Percentiles rank a stretch among this genome's conserved stretches.
These are phyloP conservation scores for Antheraea assamensis DNA, from an alignment of 2,888 invertebrate species.

Conservation along the genomic window DNA sequence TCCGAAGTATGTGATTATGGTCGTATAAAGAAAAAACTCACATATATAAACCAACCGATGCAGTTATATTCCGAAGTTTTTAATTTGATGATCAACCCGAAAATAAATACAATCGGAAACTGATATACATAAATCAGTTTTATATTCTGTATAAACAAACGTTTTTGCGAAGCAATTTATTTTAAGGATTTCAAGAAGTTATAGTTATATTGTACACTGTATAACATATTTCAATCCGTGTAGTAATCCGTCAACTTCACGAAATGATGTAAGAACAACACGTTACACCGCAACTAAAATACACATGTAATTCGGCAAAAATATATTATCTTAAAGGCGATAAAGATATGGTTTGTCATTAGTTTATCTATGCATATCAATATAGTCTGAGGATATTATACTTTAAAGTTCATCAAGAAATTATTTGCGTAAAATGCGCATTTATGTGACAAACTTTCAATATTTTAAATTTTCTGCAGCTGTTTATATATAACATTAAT, in stretches of 20 bases:
- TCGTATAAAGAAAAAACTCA: background rate
- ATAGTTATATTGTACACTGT: conserved; percentile 19
- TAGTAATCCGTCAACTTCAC: conserved; percentile 21
- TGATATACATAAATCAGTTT: conserved; percentile 17
- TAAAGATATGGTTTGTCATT: background rate
- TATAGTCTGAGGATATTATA: background rate
- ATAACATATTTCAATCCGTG: conserved; percentile 26
- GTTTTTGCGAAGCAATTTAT: conserved; percentile 10
- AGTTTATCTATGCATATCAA: background rate
- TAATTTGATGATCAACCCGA: background rate
- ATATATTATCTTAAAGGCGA: background rate
- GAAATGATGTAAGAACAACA: background rate
- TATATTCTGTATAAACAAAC: conserved; percentile 23
- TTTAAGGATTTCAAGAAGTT: conserved; percentile 22
- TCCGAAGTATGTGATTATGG: background rate
- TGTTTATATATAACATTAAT: no score
- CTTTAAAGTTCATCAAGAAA: background rate
- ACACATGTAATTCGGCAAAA: background rate
- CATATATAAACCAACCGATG: background rate
- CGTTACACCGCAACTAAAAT: background rate
- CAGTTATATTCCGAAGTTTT: conserved; percentile 7
- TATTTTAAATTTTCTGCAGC: background rate
- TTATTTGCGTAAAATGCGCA: no score
- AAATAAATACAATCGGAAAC: conserved; percentile 13
- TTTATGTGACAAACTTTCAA: background rate